phyloP scores from a whole-genome alignment of 2,797 vertebrate genomes.

The Linurgus olivaceus region DNA sequence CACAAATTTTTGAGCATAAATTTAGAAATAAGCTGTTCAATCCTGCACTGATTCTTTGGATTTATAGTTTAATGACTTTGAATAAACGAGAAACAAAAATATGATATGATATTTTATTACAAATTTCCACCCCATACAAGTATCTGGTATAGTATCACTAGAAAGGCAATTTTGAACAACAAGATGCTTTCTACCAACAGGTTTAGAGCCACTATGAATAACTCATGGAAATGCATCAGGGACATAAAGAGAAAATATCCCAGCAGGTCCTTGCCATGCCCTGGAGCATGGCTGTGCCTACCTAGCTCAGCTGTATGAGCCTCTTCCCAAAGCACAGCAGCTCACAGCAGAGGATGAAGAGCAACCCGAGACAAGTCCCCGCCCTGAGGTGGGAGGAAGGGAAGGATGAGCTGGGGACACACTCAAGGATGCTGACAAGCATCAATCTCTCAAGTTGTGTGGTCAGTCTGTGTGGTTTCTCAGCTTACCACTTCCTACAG shows the following conservation, averaged over 20 bases:
- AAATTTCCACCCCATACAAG: background rate
- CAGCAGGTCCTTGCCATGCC: background rate
- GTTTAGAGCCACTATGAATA: background rate
- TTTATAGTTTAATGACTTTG: background rate
- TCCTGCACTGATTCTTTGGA: background rate
- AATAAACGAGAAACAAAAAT: background rate
- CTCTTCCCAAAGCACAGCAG: background rate
- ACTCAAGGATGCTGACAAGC: background rate
- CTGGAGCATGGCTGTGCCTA: background rate
- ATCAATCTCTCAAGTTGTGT: background rate
- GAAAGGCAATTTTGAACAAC: background rate
- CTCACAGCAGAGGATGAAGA: background rate
- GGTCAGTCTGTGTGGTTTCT: background rate
- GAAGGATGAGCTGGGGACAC: background rate
- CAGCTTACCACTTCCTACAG: constrained; percentile 13
- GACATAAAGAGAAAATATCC: background rate
- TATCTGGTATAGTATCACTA: background rate
- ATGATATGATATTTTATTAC: background rate
- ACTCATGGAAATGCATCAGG: background rate
- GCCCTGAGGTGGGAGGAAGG: background rate
- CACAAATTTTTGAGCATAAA: background rate
- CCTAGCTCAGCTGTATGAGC: background rate
- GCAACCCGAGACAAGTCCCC: background rate
- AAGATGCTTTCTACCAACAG: background rate
- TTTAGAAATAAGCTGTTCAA: background rate